phyloP scores from a whole-genome alignment of 2,113 vertebrate genomes.

The Zapornia atra region DNA sequence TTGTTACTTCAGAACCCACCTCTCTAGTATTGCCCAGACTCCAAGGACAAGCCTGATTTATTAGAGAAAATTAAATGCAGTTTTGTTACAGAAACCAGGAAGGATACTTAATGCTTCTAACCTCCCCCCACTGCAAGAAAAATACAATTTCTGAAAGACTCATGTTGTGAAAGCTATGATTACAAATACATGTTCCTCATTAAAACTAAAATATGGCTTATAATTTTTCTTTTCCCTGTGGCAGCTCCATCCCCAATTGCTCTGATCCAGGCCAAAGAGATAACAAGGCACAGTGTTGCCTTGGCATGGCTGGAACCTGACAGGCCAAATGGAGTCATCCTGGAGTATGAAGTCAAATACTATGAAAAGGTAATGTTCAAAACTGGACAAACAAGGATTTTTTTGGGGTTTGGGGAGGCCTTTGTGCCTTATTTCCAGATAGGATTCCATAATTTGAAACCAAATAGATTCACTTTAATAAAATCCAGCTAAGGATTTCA shows the following conservation, averaged over 20 bases:
- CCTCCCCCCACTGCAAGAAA: background rate
- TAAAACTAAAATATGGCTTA: background rate
- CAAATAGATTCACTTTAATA: conserved; percentile 44
- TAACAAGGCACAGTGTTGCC: conserved; percentile 93
- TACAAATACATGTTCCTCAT: background rate
- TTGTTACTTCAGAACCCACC: background rate
- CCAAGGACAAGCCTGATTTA: background rate
- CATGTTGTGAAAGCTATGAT: background rate
- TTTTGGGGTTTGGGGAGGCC: background rate
- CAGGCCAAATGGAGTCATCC: conserved; percentile 93
- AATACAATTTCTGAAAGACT: background rate
- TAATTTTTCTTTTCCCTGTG: background rate
- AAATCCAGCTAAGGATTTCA: conserved; percentile 63
- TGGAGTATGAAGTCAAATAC: conserved; percentile 98
- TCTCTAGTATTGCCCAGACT: background rate
- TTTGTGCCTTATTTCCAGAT: background rate
- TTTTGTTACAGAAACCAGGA: background rate
- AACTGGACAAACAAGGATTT: background rate
- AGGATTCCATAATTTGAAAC: conserved; percentile 16
- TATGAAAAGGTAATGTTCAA: conserved; percentile 91
- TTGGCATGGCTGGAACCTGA: conserved; percentile 95
- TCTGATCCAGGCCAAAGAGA: conserved; percentile 93
- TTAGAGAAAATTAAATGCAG: background rate
- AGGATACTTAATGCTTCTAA: background rate
- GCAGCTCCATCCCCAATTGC: conserved; percentile 92